Percentiles rank a stretch among this genome's conserved stretches.
Conservation (phyloP, 2,888 invertebrate genomes). For the Caenorhabditis drosophilae region DNA sequence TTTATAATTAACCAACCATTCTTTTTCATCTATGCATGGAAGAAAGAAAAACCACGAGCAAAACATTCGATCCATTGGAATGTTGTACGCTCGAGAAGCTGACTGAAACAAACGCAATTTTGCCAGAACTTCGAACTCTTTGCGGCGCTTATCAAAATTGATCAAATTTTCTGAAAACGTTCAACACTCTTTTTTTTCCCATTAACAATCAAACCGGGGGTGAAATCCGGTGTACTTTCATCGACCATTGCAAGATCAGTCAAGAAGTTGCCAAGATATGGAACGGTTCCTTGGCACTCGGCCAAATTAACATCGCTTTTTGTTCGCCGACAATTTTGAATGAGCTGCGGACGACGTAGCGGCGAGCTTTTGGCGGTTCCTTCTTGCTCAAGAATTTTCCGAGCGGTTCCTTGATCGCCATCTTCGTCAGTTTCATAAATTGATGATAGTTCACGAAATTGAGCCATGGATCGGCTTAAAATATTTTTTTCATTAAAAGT, state of each 20-base stretch:
- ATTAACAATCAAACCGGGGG: slow-evolving; percentile 73
- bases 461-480: slow-evolving; percentile 77
- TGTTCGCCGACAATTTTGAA: slow-evolving; percentile 63
- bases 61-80: slow-evolving; percentile 84
- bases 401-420: slow-evolving; percentile 91
- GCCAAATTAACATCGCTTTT: slow-evolving; percentile 68
- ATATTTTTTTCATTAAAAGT: too few species aligned
- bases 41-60: slow-evolving; percentile 91
- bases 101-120: slow-evolving; percentile 91
- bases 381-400: slow-evolving; percentile 86
- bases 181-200: background rate
- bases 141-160: slow-evolving; percentile 95
- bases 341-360: slow-evolving; percentile 56
- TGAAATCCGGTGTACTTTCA: slow-evolving; percentile 86
- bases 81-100: slow-evolving; percentile 91
- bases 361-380: slow-evolving; percentile 84
- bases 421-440: slow-evolving; percentile 98
- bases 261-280: slow-evolving; percentile 94
- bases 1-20: slow-evolving; percentile 75
- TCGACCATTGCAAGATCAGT: slow-evolving; percentile 99
- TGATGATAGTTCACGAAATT: slow-evolving; percentile 90
- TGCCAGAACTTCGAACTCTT: slow-evolving; percentile 97
- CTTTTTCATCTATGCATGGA: slow-evolving; percentile 86
- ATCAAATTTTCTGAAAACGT: slow-evolving; percentile 77
- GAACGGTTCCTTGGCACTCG: slow-evolving; percentile 71